Evolutionary conservation across 2,888 invertebrate species (phyloP).

Genomic region (Nymphalis polychloros): DNA sequence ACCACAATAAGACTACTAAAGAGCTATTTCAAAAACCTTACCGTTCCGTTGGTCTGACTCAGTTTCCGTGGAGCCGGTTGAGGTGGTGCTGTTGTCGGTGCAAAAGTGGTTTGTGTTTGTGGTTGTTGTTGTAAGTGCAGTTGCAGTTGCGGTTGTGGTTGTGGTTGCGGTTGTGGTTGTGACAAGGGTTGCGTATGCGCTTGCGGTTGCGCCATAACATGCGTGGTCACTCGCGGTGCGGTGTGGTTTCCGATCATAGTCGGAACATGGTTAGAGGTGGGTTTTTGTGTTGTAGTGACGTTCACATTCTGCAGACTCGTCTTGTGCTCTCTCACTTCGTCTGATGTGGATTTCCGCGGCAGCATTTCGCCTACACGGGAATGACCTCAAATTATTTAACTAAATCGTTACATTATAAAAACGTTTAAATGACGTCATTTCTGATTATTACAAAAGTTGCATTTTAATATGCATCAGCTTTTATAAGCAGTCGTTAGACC

Average conservation of each 20-base stretch:
- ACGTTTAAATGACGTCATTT: not conserved
- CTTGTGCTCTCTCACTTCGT: constrained; percentile 74
- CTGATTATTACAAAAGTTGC: not conserved
- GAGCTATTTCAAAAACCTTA: constrained; percentile 49
- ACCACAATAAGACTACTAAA: constrained; percentile 14
- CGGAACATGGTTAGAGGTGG: constrained; percentile 56
- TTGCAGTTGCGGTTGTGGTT: constrained; percentile 40
- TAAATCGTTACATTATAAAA: not conserved
- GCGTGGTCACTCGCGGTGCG: constrained; percentile 41
- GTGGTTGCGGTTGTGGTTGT: constrained; percentile 51
- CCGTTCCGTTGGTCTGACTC: constrained; percentile 75
- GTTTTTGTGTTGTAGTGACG: constrained; percentile 51
- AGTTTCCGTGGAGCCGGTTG: constrained; percentile 77
- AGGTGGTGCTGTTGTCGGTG: constrained; percentile 54
- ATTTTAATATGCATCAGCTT: not conserved
- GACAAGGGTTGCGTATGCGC: constrained; percentile 43
- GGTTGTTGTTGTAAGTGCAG: constrained; percentile 43
- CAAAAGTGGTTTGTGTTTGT: constrained; percentile 36
- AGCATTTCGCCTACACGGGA: constrained; percentile 57
- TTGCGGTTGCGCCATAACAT: constrained; percentile 42
- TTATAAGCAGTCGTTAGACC: constrained; percentile 19
- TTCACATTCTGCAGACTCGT: constrained; percentile 68
- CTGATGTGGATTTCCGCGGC: constrained; percentile 70
- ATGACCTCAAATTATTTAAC: constrained; percentile 20
- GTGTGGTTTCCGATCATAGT: constrained; percentile 56